Base-by-base conservation (phyloP, 2,888 invertebrate genomes). In the Drosophila merina region DNA sequence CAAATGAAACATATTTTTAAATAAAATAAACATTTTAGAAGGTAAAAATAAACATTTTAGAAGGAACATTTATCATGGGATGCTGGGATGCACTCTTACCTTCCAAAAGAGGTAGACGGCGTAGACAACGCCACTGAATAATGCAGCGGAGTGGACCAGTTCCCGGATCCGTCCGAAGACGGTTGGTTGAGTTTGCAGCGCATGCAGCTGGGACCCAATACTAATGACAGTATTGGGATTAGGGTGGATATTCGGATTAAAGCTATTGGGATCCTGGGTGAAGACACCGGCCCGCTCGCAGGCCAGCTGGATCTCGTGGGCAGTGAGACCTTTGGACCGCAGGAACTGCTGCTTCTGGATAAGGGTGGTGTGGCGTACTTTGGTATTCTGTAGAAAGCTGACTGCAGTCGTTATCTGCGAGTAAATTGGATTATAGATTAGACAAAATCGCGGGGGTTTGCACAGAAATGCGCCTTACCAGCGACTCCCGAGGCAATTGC, bases 381-480 rank as follows among this genome's bases (percentile, higher is more conserved):
- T 96, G n/a, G 96, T 95, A 92, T 97, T 97, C 90, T 95, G 94
- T 55, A 97, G 92, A 92, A 97, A 97, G 88, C 96, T 96, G 3
- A 97, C 94, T 4, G 97, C 97, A 10, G 97, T 97, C 78, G 94
- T 94, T 70, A 97, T 94, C 97, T 97, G 54, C 8, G 56, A 42
- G 26, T 47, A 30, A 40, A 64, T 38, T 40, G 72, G 76, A 80
- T 80, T 86, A 80, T 25, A 84, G 86, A 86, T 88, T 78, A 83
- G 78, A 60, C 70, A 72, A 56, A 62, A 55, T 51, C 51, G 26
- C 63, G 58, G 10, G 51, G 62, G 48, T 62, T 48, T 48, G 9
- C 14, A 33, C n/a, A 5, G 12, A n/a, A 33, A 14, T 9, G 40
- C 4, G 40, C 25, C 20, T 79, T 83, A 92, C 92, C 80, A 92